These are phyloP conservation scores for Lasiurus borealis DNA, from an alignment of 2,113 vertebrate genomes.

Conservation along the genomic window DNA sequence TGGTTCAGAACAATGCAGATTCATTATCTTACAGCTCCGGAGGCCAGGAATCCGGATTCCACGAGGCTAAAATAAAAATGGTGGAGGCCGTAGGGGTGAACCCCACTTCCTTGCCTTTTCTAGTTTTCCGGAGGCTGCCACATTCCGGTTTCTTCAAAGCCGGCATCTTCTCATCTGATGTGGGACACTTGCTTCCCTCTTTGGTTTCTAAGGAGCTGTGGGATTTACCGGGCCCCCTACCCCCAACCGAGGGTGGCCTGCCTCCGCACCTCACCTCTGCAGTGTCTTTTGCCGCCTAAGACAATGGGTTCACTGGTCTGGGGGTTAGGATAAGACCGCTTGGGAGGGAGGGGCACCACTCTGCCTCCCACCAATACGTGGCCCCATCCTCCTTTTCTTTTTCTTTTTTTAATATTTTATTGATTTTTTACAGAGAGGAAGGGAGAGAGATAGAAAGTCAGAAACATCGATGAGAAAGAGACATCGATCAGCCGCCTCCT, in stretches of 20 bases:
- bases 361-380: rapidly evolving
- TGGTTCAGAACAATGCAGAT: not conserved
- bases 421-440: too few relatives aligned
- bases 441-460: too few relatives aligned
- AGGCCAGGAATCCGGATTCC: not conserved
- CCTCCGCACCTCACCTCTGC: not conserved
- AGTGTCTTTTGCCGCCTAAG: not conserved
- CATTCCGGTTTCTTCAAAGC: not conserved
- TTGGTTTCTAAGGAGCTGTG: not conserved
- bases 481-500: too few relatives aligned
- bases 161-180: not conserved
- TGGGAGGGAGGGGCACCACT: too few relatives aligned
- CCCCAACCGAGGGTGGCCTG: not conserved
- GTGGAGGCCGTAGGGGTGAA: not conserved
- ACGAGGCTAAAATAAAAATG: not conserved
- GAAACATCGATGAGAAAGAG: too few relatives aligned
- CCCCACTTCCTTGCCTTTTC: not conserved
- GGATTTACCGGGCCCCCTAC: not conserved
- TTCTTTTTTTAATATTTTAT: too few relatives aligned
- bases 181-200: not conserved
- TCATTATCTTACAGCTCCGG: not conserved
- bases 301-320: not conserved
- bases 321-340: not conserved
- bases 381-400: too few relatives aligned
- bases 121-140: not conserved